These are phyloP conservation scores for Sycophaga agraensis DNA, from an alignment of 1,140 invertebrate genomes.

Conservation along the genomic window DNA sequence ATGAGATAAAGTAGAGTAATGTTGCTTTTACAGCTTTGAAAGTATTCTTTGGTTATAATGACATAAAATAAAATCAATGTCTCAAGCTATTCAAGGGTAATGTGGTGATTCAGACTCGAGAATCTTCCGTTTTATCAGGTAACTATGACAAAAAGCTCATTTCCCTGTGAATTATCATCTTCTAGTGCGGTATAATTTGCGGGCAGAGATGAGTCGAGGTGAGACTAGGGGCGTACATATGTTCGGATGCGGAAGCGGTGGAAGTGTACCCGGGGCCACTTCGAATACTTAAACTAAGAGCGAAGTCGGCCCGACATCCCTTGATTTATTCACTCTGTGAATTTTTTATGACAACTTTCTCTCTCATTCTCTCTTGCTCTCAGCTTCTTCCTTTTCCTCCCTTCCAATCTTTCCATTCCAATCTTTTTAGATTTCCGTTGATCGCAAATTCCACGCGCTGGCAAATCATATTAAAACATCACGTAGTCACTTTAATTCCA, in stretches of 20 bases:
- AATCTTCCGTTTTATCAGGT: not conserved
- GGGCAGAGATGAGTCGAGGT: not conserved
- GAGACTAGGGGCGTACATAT: not conserved
- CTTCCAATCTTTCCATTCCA: too few species aligned
- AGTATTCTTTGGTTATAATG: too few species aligned
- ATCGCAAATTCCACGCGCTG: too few species aligned
- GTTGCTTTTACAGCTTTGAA: too few species aligned
- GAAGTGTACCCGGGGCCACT: conserved; percentile 30
- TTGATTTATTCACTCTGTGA: conserved; percentile 53
- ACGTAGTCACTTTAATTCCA: too few species aligned
- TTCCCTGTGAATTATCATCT: conserved; percentile 6
- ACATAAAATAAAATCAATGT: too few species aligned
- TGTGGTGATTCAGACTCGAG: too few species aligned
- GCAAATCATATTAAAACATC: too few species aligned
- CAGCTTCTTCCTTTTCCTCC: not conserved
- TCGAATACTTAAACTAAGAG: conserved; percentile 45
- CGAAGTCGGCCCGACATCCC: conserved; percentile 38
- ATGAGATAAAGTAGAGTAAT: too few species aligned
- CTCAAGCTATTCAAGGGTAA: too few species aligned
- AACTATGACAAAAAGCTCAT: too few species aligned
- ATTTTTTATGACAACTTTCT: conserved; percentile 44
- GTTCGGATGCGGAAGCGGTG: conserved; percentile 5
- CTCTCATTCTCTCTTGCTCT: not conserved
- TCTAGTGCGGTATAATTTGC: not conserved
- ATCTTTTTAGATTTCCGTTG: too few species aligned